Conservation (phyloP, 2,797 vertebrate genomes). For the Rhinoraja longicauda region DNA sequence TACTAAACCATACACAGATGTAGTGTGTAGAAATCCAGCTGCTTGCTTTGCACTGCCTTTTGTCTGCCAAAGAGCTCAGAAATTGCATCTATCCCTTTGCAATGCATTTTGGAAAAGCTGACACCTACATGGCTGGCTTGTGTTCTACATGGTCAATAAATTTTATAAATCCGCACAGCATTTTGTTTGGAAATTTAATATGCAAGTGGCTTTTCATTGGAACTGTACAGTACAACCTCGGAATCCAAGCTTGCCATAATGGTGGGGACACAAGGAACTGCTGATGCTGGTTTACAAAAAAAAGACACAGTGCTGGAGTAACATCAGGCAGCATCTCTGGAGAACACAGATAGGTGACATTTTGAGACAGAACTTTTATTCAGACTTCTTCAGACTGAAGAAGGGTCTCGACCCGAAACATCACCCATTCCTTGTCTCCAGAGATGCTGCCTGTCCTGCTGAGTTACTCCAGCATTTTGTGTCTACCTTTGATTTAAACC, state of each 20-base stretch:
- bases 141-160: background rate
- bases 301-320: no score
- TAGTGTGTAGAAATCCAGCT: conserved; percentile 20
- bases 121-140: background rate
- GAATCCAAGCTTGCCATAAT: background rate
- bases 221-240: background rate
- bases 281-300: no score
- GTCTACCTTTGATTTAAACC: no score
- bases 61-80: background rate
- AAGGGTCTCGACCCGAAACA: no score
- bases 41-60: conserved; percentile 1
- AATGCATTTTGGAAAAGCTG: background rate
- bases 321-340: no score
- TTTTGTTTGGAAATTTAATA: background rate
- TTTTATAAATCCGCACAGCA: background rate
- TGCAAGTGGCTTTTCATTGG: background rate
- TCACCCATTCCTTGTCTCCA: no score
- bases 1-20: conserved; percentile 34
- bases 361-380: no score
- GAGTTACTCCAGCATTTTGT: no score
- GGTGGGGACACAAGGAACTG: background rate
- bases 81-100: background rate
- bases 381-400: no score
- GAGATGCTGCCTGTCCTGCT: no score
- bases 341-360: no score